phyloP scores from a whole-genome alignment of 2,888 invertebrate species.

The Drosophila pegasa region DNA sequence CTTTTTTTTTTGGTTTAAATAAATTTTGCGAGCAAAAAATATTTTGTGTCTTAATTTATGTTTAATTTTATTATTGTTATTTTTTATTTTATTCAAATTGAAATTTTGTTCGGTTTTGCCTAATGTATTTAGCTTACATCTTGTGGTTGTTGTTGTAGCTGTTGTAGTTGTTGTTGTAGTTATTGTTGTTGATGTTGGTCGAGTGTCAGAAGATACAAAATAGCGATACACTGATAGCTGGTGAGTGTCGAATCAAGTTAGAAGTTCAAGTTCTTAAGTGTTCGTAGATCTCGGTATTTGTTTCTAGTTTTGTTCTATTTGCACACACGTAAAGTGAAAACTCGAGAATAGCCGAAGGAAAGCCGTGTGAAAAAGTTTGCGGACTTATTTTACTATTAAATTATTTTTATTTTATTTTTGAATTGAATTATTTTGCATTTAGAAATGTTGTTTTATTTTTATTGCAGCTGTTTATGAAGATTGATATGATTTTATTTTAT shows the following conservation, averaged over 20 bases:
- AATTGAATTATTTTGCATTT: slow-evolving; percentile 14
- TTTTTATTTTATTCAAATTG: slow-evolving; percentile 10
- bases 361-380: slow-evolving; percentile 39
- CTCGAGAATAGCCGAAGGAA: slow-evolving; percentile 33
- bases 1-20: slow-evolving; percentile 1
- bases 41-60: slow-evolving; percentile 28
- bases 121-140: slow-evolving; percentile 60
- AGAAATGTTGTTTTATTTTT: slow-evolving; percentile 3
- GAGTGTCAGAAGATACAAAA: slow-evolving; percentile 47
- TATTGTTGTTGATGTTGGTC: slow-evolving; percentile 30
- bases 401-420: no score
- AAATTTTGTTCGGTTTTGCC: slow-evolving; percentile 15
- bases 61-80: slow-evolving; percentile 25
- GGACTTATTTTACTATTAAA: slow-evolving; percentile 27
- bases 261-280: slow-evolving; percentile 24
- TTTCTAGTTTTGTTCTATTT: background rate
- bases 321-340: slow-evolving; percentile 48
- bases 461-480: slow-evolving; percentile 22
- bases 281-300: slow-evolving; percentile 24
- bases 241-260: slow-evolving; percentile 22
- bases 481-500: slow-evolving; percentile 15
- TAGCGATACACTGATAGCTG: slow-evolving; percentile 44
- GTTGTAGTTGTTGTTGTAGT: slow-evolving; percentile 27
- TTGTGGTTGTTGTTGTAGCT: slow-evolving; percentile 29
- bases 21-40: slow-evolving; percentile 57